These are phyloP conservation scores for Lucilia sericata DNA, from an alignment of 1,140 invertebrate genomes.

Conservation along the genomic window DNA sequence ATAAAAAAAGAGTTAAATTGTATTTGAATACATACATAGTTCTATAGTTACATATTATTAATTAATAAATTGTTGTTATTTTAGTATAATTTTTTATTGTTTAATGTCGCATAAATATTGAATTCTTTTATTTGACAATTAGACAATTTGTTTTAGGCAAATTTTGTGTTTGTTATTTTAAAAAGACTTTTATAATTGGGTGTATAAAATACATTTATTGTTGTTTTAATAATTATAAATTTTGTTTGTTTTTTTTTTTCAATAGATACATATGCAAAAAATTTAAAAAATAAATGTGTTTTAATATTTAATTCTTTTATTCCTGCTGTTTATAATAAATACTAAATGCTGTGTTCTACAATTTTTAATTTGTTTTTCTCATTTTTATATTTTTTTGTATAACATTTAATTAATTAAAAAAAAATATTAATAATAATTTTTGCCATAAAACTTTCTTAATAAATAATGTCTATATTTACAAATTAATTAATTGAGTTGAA, in stretches of 20 bases:
- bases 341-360: background rate
- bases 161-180: too few relatives aligned
- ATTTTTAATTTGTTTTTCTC: background rate
- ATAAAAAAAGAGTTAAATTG: slow-evolving; percentile 23
- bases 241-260: too few relatives aligned
- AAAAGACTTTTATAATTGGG: too few relatives aligned
- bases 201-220: too few relatives aligned
- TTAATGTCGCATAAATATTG: background rate
- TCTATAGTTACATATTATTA: slow-evolving; percentile 21
- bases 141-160: too few relatives aligned
- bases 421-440: background rate
- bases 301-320: background rate
- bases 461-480: background rate
- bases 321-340: slow-evolving; percentile 3
- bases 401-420: background rate
- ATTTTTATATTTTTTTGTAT: background rate
- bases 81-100: background rate
- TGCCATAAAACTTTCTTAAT: background rate
- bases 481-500: slow-evolving; percentile 19
- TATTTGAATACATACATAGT: background rate
- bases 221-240: too few relatives aligned
- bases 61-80: background rate
- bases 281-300: too few relatives aligned
- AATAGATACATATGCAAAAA: too few relatives aligned
- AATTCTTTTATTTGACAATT: background rate